Conservation (phyloP, 2,888 invertebrate genomes). For the Drosophila borealis region DNA sequence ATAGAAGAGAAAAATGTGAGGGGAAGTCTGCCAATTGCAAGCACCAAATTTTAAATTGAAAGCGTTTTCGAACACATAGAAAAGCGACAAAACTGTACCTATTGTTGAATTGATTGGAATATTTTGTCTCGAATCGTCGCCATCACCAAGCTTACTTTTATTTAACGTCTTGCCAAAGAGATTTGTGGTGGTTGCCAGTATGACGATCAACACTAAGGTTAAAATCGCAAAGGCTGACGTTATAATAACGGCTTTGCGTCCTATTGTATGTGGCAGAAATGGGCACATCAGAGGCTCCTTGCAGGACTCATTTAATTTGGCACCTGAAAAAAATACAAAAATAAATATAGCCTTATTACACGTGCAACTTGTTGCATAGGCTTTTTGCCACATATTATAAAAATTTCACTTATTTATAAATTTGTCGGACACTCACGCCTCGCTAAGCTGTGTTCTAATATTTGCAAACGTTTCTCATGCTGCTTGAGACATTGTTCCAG, state of each 20-base stretch:
- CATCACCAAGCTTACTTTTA: conserved; percentile 84
- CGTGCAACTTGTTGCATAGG: too few species aligned
- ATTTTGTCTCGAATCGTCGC: conserved; percentile 84
- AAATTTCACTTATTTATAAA: neutral
- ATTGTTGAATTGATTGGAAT: conserved; percentile 85
- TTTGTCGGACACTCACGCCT: conserved; percentile 37
- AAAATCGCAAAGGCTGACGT: conserved; percentile 62
- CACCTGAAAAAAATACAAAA: conserved; percentile 32
- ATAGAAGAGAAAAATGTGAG: conserved; percentile 6
- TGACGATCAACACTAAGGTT: conserved; percentile 63
- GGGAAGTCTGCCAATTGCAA: conserved; percentile 23
- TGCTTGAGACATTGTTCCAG: conserved; percentile 49
- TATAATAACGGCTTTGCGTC: conserved; percentile 64
- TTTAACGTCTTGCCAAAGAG: conserved; percentile 65
- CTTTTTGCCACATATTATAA: too few species aligned
- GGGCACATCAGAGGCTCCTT: conserved; percentile 55
- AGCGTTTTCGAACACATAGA: conserved; percentile 51
- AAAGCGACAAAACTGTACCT: conserved; percentile 81
- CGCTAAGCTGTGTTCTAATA: conserved; percentile 39
- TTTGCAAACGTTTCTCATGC: conserved; percentile 63
- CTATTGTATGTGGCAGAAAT: conserved; percentile 58
- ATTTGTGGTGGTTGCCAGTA: conserved; percentile 66
- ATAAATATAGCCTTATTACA: neutral
- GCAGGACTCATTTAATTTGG: conserved; percentile 47
- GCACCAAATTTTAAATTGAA: conserved; percentile 35